These are phyloP conservation scores for Thera obeliscata DNA, from an alignment of 2,888 invertebrate species.

Conservation along the genomic window DNA sequence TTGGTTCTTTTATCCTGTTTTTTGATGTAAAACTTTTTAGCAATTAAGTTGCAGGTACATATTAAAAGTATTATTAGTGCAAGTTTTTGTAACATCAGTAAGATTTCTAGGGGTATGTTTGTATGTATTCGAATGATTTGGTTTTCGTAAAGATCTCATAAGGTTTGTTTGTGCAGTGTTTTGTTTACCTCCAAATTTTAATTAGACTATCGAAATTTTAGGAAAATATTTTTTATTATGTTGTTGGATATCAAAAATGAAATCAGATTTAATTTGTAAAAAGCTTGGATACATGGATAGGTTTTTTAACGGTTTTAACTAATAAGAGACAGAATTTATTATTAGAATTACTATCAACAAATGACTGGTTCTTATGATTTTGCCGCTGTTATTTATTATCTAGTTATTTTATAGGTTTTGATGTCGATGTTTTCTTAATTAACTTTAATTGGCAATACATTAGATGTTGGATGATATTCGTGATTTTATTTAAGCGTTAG, in stretches of 20 bases:
- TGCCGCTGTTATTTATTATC: constrained; percentile 81
- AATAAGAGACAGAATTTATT: constrained; percentile 43
- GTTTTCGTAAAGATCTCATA: constrained; percentile 85
- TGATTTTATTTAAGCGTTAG: constrained; percentile 53
- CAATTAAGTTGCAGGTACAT: constrained; percentile 46
- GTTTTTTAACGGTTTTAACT: constrained; percentile 44
- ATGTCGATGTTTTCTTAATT: constrained; percentile 45
- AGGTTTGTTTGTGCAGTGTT: constrained; percentile 84
- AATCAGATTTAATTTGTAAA: constrained; percentile 51
- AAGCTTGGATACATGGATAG: constrained; percentile 53
- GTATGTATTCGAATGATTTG: constrained; percentile 78
- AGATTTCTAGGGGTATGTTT: constrained; percentile 70
- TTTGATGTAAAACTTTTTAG: neutral
- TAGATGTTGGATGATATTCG: constrained; percentile 54
- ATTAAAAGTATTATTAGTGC: constrained; percentile 78
- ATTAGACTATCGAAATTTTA: constrained; percentile 62
- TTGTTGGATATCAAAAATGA: constrained; percentile 59
- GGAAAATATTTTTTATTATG: constrained; percentile 55
- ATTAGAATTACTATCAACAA: constrained; percentile 49
- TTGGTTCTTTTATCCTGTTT: neutral
- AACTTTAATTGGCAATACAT: constrained; percentile 50
- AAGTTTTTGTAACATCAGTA: constrained; percentile 60
- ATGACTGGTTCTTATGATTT: constrained; percentile 69
- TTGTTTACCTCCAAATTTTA: constrained; percentile 84
- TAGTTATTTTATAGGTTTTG: constrained; percentile 55